phyloP scores from a whole-genome alignment of 2,797 vertebrate genomes.

The Chaunax sp. region DNA sequence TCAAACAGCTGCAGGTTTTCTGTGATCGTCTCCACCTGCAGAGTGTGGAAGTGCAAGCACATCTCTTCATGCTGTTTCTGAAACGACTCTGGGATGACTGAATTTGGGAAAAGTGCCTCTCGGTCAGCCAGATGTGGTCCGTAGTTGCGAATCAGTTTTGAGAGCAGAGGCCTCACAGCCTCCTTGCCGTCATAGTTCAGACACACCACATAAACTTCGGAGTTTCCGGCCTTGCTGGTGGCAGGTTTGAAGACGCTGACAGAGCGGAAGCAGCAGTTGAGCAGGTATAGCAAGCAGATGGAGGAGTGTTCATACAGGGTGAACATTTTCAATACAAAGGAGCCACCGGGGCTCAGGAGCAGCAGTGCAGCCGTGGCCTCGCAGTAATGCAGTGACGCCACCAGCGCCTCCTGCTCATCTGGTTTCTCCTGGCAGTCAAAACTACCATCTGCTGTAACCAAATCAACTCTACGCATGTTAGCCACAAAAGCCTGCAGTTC shows the following conservation, averaged over 20 bases:
- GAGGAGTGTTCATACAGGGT: conserved; percentile 95
- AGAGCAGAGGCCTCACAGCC: conserved; percentile 83
- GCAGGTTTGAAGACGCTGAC: conserved; percentile 94
- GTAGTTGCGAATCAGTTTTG: conserved; percentile 91
- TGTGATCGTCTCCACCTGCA: conserved; percentile 90
- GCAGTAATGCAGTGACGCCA: conserved; percentile 93
- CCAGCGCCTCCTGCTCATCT: conserved; percentile 93
- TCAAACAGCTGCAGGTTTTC: conserved; percentile 91
- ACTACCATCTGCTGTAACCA: conserved; percentile 97
- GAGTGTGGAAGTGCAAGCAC: conserved; percentile 88
- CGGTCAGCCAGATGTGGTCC: conserved; percentile 82
- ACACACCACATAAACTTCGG: conserved; percentile 93
- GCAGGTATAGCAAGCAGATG: conserved; percentile 91
- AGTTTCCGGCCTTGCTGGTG: conserved; percentile 97
- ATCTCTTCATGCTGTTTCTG: conserved; percentile 87
- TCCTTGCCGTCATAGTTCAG: conserved; percentile 86
- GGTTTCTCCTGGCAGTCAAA: conserved; percentile 98
- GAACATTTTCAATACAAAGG: conserved; percentile 97
- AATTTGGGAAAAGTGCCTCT: conserved; percentile 88
- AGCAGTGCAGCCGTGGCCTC: conserved; percentile 90
- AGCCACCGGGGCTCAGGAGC: conserved; percentile 88
- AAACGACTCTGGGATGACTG: conserved; percentile 86
- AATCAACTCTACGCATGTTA: conserved; percentile 84
- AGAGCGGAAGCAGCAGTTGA: conserved; percentile 90
- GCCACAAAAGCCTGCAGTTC: conserved; percentile 88